These are phyloP conservation scores for Romanogobio albipinnatus DNA, from an alignment of 2,113 vertebrate species.

Conservation along the genomic window DNA sequence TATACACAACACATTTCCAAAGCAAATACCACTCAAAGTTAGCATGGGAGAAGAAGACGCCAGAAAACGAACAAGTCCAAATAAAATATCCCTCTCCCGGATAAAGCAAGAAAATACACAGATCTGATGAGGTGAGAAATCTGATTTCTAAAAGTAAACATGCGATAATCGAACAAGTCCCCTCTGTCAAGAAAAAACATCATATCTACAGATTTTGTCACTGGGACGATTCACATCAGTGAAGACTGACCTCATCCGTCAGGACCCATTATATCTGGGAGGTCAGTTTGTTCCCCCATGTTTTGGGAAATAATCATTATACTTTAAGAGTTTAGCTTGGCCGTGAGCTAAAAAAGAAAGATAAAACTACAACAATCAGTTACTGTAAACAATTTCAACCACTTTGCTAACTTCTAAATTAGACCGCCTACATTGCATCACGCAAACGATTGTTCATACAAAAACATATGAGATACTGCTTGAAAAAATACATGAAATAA, in stretches of 20 bases:
- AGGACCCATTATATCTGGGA: not conserved
- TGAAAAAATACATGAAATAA: not conserved
- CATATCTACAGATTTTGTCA: not conserved
- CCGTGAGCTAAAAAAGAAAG: not conserved
- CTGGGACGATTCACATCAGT: not conserved
- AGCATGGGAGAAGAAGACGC: not conserved
- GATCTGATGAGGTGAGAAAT: not conserved
- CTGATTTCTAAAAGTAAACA: not conserved
- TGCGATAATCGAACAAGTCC: not conserved
- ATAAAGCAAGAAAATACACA: not conserved
- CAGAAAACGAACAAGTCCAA: not conserved
- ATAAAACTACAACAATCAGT: not conserved
- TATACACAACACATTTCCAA: not conserved
- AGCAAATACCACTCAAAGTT: not conserved
- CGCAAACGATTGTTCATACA: not conserved
- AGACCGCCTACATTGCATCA: not conserved
- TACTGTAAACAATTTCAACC: not conserved
- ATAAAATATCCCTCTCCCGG: not conserved
- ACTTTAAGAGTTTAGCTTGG: not conserved
- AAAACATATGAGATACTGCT: not conserved
- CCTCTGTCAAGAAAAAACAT: not conserved
- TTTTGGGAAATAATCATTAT: not conserved
- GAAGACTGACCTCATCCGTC: not conserved
- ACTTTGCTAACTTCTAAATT: not conserved
- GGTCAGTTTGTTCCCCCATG: not conserved